Conservation (phyloP, 1,140 invertebrate species). For the Pseudomyrmex sp. region DNA sequence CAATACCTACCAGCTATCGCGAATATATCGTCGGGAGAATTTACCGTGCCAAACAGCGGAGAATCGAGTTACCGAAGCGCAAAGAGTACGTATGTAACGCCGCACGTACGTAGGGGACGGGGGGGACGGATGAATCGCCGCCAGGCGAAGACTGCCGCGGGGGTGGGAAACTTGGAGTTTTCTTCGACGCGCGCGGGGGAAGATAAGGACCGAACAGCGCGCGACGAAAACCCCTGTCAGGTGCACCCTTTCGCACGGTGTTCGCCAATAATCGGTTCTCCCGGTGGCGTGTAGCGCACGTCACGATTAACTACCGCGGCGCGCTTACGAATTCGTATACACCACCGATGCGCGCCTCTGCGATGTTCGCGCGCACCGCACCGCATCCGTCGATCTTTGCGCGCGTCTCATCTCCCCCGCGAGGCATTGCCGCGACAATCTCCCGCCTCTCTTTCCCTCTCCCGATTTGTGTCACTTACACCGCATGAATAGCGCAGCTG, state of each 20-base stretch:
- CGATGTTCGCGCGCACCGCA: constrained; percentile 46
- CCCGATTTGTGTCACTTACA: constrained; percentile 1
- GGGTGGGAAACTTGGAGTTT: constrained; percentile 45
- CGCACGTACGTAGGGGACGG: neutral
- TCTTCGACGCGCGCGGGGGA: constrained; percentile 29
- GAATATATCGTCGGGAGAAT: constrained; percentile 18
- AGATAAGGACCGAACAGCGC: constrained; percentile 54
- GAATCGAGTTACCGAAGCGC: constrained; percentile 39
- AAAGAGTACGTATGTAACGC: constrained; percentile 50
- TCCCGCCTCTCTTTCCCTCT: neutral
- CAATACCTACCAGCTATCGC: neutral
- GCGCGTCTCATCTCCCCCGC: constrained; percentile 19
- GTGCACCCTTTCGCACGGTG: constrained; percentile 80
- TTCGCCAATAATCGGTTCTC: constrained; percentile 80
- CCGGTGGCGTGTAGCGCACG: constrained; percentile 41
- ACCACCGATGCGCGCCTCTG: constrained; percentile 9
- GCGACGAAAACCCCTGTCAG: constrained; percentile 79
- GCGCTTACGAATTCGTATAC: constrained; percentile 29
- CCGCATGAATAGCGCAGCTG: neutral
- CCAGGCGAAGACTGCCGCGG: constrained; percentile 27
- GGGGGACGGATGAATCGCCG: constrained; percentile 33
- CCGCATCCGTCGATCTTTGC: constrained; percentile 39
- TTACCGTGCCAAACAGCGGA: constrained; percentile 31
- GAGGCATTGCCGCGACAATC: neutral
- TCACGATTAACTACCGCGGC: constrained; percentile 58